phyloP scores from a whole-genome alignment of 2,888 invertebrate genomes.

The Monopis laevigella region DNA sequence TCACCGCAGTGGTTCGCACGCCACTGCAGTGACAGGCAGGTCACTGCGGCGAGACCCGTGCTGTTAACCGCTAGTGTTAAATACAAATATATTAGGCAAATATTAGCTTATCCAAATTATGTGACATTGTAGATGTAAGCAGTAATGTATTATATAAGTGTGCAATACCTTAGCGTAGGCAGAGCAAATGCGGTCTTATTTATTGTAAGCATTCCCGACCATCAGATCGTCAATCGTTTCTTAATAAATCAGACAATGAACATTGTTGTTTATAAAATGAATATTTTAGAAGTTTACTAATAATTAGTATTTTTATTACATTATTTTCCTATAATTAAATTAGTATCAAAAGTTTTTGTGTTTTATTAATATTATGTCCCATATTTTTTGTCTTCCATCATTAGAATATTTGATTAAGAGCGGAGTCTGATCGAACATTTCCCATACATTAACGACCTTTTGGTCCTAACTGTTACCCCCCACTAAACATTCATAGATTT shows the following conservation, averaged over 20 bases:
- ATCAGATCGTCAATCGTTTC: constrained; percentile 14
- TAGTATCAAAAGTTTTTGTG: constrained; percentile 18
- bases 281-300: constrained; percentile 46
- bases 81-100: too few relatives aligned
- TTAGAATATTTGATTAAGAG: too few relatives aligned
- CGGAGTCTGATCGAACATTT: too few relatives aligned
- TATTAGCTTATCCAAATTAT: too few relatives aligned
- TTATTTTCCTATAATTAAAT: constrained; percentile 62
- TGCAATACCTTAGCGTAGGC: neutral
- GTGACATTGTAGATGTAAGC: neutral
- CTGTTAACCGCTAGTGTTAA: too few relatives aligned
- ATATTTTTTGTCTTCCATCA: neutral
- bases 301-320: constrained; percentile 58
- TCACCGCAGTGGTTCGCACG: too few relatives aligned
- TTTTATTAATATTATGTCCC: neutral
- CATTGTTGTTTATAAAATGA: constrained; percentile 42
- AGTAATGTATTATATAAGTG: neutral
- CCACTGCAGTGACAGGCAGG: too few relatives aligned
- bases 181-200: too few relatives aligned
- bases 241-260: constrained; percentile 29
- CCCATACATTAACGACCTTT: too few relatives aligned
- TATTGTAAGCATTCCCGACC: constrained; percentile 56
- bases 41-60: too few relatives aligned
- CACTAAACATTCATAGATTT: too few relatives aligned
- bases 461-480: too few relatives aligned